Base-by-base conservation (phyloP, 92 coral and sea anemone species). In the Palythoa grandiflora region DNA sequence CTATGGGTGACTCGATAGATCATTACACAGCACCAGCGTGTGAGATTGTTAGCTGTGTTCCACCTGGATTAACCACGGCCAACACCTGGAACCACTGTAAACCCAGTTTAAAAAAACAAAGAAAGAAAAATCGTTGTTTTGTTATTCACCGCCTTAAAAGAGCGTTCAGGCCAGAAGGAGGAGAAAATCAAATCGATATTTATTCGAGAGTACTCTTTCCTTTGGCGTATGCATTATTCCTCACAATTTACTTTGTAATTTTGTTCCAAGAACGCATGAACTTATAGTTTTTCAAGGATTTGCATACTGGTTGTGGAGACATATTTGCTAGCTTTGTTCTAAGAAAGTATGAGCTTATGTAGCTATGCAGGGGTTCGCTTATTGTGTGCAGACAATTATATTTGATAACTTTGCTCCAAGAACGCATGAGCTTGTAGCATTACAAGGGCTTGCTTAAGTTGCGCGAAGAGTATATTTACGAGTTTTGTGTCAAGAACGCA, bases 131-230 rank as follows among this genome's bases (percentile, higher is more conserved):
- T 51, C 28, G 28, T 28, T 77, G 66, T 2, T 44, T 68, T 57
- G 81, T 93, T 4, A 74, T 91, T 48, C 77, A 87, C 5, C 84
- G 85, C 61, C 79, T 94, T 55, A 94, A 87, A 87, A 91, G 68
- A 51, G 77, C 89, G 8, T 76, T 94, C 73, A 63, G 80, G 48
- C 54, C 83, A 11, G 89, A 77, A 12, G 90, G 79, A 10, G 94
- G 94, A 13, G 98, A 93, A 59, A 94, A 91, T 68, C 88, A 87
- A 70, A 94, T 94, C 65, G 98, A 94, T 86, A 89, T 90, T 80
- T 89, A 78, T 75, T 84, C 96, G 9, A 87, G 98, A 57, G 87
- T 93, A 55, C 51, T 94, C 68, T 94, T 94, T 37, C 98, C 98
- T n/a, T 91, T 89, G 76, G 37, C 79, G 6, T 94, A 94, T 73